Base-by-base conservation (phyloP, 2,888 invertebrate species). In the Carabus problematicus region DNA sequence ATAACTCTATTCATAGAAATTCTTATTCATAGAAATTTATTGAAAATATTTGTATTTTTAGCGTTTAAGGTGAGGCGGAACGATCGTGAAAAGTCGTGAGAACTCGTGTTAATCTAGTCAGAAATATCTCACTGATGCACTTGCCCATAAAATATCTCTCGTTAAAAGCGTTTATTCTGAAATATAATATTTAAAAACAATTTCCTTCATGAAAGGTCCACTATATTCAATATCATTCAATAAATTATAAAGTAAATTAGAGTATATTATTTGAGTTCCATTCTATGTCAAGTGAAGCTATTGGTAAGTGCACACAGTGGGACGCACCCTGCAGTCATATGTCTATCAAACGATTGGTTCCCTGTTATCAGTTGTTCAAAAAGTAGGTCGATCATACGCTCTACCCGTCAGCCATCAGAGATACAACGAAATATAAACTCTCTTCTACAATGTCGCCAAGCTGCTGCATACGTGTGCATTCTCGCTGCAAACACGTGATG, bases 361-460 rank as follows among this genome's bases (percentile, higher is more conserved):
- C 66, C 66, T 56, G 52, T 67, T 60, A 67, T 67, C 67, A 67
- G 60, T 67, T 59, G 47, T 67, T 67, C 67, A 67, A 29, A n/a
- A n/a, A 42, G 41, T 60, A 67, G 67, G 52, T 67, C 67, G 67
- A 67, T 66, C 52, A 49, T 67, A 55, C 67, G 67, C 60, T 67
- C 67, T 60, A 49, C 49, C 16, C 52, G 29, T 29, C 29, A 3
- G 29, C 19, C 39, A 29, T 62, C 47, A n/a, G n/a, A 62, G 8
- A 49, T 47, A 63, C 63, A 63, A 63, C 63, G 63, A 63, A 63
- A 41, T 41, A 29, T 6, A 29, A 2, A 29, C 45, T 45, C 45
- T 45, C 14, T 12, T 14, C 45, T 3, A 12, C 45, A 29, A 6
- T 29, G 29, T 29, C 29, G 6, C 29, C 29, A 29, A 29, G 29